These are phyloP conservation scores for Endomychus coccineus DNA, from an alignment of 2,888 invertebrate species.

Conservation along the genomic window DNA sequence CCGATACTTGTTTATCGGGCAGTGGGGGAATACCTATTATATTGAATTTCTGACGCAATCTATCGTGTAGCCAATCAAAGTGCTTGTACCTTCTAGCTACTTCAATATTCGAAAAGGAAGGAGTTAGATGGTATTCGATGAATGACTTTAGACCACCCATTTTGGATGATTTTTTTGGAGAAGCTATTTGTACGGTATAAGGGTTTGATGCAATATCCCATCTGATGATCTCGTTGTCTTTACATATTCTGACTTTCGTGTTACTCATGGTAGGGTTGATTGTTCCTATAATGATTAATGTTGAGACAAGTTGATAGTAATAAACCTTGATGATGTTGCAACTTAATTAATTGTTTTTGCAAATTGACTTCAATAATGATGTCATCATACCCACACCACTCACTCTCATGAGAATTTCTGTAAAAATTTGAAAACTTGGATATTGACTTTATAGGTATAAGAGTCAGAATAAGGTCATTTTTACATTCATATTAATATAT, in stretches of 20 bases:
- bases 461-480: too few relatives aligned
- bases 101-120: constrained; percentile 89
- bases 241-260: constrained; percentile 62
- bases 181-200: constrained; percentile 81
- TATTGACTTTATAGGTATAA: too few relatives aligned
- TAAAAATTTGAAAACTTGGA: too few relatives aligned
- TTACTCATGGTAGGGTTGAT: constrained; percentile 41
- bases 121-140: constrained; percentile 93
- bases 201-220: constrained; percentile 69
- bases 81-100: constrained; percentile 95
- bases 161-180: constrained; percentile 96
- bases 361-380: too few relatives aligned
- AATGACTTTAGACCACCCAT: constrained; percentile 96
- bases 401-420: too few relatives aligned
- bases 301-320: too few relatives aligned
- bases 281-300: too few relatives aligned
- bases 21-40: constrained; percentile 93
- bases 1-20: constrained; percentile 97
- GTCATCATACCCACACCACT: too few relatives aligned
- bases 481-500: too few relatives aligned
- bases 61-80: constrained; percentile 97
- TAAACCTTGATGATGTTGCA: too few relatives aligned
- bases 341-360: too few relatives aligned
- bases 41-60: constrained; percentile 88
- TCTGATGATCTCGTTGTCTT: constrained; percentile 63